Evolutionary conservation across 2,888 invertebrate species (phyloP).

Genomic region (Odontomyia ornata): DNA sequence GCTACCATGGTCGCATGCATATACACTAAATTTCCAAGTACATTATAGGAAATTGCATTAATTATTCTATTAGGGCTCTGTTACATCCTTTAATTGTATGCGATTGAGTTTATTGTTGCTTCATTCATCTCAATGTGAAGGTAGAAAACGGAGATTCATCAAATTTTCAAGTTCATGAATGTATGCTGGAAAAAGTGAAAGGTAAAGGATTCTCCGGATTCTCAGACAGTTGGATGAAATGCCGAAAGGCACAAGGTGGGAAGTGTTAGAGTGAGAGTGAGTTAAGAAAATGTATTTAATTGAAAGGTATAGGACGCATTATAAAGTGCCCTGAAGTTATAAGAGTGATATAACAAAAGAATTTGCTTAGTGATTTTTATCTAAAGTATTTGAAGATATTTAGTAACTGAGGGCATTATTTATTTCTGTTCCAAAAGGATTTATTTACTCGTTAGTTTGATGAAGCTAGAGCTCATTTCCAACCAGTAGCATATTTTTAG

Average conservation of each 20-base stretch:
- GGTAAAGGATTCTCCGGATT: neutral
- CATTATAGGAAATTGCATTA: constrained; percentile 65
- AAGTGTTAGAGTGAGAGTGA: neutral
- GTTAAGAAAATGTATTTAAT: too few species aligned
- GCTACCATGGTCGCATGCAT: neutral
- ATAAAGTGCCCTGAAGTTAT: too few species aligned
- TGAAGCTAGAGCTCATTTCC: too few species aligned
- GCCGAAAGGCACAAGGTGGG: neutral
- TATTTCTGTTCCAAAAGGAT: too few species aligned
- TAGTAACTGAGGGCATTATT: too few species aligned
- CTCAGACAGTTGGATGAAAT: neutral
- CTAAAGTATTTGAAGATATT: too few species aligned
- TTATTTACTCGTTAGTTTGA: too few species aligned
- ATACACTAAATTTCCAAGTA: constrained; percentile 29
- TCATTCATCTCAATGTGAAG: neutral
- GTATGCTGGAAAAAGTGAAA: neutral
- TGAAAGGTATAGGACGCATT: too few species aligned
- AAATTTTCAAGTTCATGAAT: constrained; percentile 2
- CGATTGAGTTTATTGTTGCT: constrained; percentile 63
- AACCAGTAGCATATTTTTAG: too few species aligned
- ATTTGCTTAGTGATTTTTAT: too few species aligned
- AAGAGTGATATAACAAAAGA: too few species aligned
- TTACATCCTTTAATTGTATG: constrained; percentile 64
- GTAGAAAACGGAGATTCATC: neutral
- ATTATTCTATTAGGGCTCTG: constrained; percentile 65